These are phyloP conservation scores for Emydocephalus ijimae DNA, from an alignment of 2,113 vertebrate genomes.

Conservation along the genomic window DNA sequence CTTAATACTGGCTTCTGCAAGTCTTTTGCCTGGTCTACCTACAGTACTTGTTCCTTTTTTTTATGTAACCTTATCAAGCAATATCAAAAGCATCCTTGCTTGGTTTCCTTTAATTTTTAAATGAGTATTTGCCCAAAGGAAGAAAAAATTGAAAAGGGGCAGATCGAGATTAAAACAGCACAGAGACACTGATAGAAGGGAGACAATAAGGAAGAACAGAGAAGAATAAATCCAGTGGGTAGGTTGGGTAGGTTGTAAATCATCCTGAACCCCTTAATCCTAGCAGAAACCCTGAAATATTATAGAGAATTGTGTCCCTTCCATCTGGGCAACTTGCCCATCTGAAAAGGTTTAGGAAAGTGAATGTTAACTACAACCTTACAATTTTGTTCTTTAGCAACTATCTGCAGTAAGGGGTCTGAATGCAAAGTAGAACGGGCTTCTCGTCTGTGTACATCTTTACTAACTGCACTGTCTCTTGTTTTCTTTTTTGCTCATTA, in stretches of 20 bases:
- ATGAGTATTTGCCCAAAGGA: background rate
- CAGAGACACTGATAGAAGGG: background rate
- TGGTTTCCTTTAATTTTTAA: background rate
- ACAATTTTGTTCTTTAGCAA: background rate
- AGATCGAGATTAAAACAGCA: background rate
- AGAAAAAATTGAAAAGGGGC: background rate
- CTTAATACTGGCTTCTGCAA: background rate
- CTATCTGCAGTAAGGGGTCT: background rate
- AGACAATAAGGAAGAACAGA: background rate
- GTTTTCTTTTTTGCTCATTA: conserved; percentile 54
- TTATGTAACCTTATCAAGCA: background rate
- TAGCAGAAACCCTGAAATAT: background rate
- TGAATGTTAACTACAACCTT: no score
- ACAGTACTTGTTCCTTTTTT: background rate
- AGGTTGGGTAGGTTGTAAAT: background rate
- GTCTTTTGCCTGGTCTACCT: background rate
- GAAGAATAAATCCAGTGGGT: background rate
- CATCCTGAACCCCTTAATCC: background rate
- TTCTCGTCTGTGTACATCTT: rapidly evolving
- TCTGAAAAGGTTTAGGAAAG: background rate
- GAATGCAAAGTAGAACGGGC: rapidly evolving
- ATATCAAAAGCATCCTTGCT: background rate
- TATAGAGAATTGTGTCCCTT: background rate
- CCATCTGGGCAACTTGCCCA: background rate
- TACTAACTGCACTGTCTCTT: conserved; percentile 11